Conservation (phyloP, 2,113 vertebrate species). For the Ancistrus triradiatus region DNA sequence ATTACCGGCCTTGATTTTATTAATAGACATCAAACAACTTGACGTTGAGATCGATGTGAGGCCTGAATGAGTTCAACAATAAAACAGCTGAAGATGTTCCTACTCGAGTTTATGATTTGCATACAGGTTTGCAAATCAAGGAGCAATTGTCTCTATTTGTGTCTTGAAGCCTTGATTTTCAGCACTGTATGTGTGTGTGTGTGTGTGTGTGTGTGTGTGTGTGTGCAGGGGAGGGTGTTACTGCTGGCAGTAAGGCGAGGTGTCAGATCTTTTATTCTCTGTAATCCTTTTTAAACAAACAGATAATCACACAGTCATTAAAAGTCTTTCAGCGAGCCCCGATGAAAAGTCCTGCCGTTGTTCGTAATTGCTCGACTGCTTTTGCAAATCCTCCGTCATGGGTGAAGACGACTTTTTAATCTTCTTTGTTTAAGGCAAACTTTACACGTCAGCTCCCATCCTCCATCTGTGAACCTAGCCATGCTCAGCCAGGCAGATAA, state of each 20-base stretch:
- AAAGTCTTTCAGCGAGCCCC: slow-evolving; percentile 8
- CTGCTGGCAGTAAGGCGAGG: slow-evolving; percentile 8
- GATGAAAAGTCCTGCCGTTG: slow-evolving; percentile 6
- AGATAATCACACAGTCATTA: background rate
- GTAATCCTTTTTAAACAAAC: background rate
- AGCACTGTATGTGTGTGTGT: background rate
- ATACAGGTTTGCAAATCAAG: slow-evolving; percentile 30
- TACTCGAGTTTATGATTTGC: slow-evolving; percentile 26
- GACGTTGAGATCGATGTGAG: background rate
- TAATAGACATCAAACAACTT: background rate
- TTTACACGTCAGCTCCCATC: no score
- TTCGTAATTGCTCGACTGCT: background rate
- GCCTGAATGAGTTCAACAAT: background rate
- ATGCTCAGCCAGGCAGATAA: background rate
- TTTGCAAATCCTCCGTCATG: background rate
- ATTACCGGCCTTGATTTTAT: background rate
- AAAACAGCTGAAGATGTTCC: background rate
- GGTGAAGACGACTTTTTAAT: background rate
- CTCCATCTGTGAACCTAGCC: background rate
- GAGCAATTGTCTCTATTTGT: slow-evolving; percentile 3
- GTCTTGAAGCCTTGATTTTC: no score
- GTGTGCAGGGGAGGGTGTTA: background rate
- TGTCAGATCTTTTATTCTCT: slow-evolving; percentile 1
- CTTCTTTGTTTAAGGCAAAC: background rate
- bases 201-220: background rate